Evolutionary conservation across 2,888 invertebrate genomes (phyloP).

Genomic region (Eristalis intricaria): DNA sequence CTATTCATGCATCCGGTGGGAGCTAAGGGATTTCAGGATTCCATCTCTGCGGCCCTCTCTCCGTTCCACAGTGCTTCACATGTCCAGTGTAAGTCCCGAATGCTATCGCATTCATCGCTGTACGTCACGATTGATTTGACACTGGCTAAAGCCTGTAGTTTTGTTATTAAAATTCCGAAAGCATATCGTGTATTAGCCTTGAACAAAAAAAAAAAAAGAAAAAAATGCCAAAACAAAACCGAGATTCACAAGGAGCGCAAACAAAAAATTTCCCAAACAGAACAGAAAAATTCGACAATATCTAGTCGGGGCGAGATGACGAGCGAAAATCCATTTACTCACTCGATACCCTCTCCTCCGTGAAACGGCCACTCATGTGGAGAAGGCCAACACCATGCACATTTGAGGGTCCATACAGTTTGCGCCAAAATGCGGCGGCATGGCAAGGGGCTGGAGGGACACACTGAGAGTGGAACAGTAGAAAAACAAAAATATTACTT

Average conservation of each 20-base stretch:
- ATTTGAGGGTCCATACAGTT: constrained; percentile 4
- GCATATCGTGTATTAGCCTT: constrained; percentile 63
- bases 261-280: constrained; percentile 14
- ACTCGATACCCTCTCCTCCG: neutral
- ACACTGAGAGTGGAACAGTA: neutral
- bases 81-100: constrained; percentile 53
- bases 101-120: constrained; percentile 63
- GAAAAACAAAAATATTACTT: constrained; percentile 27
- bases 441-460: neutral
- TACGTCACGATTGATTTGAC: constrained; percentile 69
- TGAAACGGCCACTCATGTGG: neutral
- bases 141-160: constrained; percentile 56
- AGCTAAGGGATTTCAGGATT: constrained; percentile 38
- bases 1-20: constrained; percentile 56
- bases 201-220: no score
- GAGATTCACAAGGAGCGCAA: neutral
- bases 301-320: neutral
- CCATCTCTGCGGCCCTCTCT: no score
- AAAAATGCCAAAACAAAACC: neutral
- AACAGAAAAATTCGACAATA: constrained; percentile 5
- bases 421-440: neutral
- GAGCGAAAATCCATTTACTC: constrained; percentile 26
- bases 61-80: neutral
- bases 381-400: constrained; percentile 6
- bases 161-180: constrained; percentile 69